Evolutionary conservation across 2,888 invertebrate genomes (phyloP).

Genomic region (Aspidapion aeneum): DNA sequence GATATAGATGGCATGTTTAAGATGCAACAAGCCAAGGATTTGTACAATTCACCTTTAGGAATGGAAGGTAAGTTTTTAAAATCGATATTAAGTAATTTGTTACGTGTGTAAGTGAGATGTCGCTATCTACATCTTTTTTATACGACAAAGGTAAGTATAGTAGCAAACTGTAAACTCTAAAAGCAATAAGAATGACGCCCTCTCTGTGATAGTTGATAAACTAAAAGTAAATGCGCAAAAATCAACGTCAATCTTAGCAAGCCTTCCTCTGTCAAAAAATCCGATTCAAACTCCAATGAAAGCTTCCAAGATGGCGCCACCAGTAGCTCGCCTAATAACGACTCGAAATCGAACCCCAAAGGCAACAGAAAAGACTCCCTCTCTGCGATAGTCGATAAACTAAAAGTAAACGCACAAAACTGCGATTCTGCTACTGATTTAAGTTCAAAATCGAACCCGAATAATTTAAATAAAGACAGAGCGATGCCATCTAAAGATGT

Average conservation of each 20-base stretch:
- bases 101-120: neutral
- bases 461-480: conserved; percentile 35
- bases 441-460: conserved; percentile 41
- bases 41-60: conserved; percentile 61
- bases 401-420: conserved; percentile 64
- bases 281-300: conserved; percentile 51
- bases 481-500: conserved; percentile 34
- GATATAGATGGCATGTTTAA: conserved; percentile 66
- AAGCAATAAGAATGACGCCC: too few relatives aligned
- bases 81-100: conserved; percentile 55
- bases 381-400: conserved; percentile 84
- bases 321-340: neutral
- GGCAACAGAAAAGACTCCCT: conserved; percentile 73
- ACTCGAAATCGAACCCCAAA: neutral
- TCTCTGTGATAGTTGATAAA: conserved; percentile 87
- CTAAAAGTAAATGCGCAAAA: conserved; percentile 63
- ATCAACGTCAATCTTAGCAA: conserved; percentile 51
- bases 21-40: conserved; percentile 50
- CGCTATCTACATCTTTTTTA: too few relatives aligned
- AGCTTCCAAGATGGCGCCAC: conserved; percentile 2
- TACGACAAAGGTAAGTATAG: too few relatives aligned
- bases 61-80: conserved; percentile 62
- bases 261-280: conserved; percentile 61
- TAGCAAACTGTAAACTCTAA: too few relatives aligned
- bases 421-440: conserved; percentile 59